Percentiles rank a stretch among this genome's conserved stretches.
These are phyloP conservation scores for Notolepis coatsorum DNA, from an alignment of 2,797 vertebrate genomes.

Conservation along the genomic window DNA sequence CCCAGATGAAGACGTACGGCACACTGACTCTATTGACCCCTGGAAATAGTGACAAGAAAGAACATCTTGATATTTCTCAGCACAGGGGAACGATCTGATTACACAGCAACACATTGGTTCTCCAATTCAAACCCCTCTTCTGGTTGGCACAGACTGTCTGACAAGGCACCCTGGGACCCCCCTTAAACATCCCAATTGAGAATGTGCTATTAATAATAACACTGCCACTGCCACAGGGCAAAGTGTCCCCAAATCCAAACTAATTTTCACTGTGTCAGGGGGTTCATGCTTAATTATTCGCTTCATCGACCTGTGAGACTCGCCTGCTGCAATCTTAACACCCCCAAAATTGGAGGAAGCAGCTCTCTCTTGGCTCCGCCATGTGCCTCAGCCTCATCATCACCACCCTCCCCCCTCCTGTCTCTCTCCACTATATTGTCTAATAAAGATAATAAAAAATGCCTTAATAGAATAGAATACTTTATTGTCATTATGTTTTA, in stretches of 20 bases:
- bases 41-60: slow-evolving; percentile 54
- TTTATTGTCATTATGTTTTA: too few species aligned
- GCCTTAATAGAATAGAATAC: too few species aligned
- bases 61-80: slow-evolving; percentile 33
- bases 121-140: not conserved
- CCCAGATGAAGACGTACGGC: slow-evolving; percentile 27
- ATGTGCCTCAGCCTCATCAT: slow-evolving; percentile 37
- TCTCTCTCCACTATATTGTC: not conserved
- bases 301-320: slow-evolving; percentile 63
- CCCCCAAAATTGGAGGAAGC: slow-evolving; percentile 51
- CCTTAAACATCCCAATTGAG: slow-evolving; percentile 49
- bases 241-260: slow-evolving; percentile 62
- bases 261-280: slow-evolving; percentile 70
- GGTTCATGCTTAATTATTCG: slow-evolving; percentile 72
- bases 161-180: slow-evolving; percentile 42
- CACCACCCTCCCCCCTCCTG: slow-evolving; percentile 32
- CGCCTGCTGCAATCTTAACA: slow-evolving; percentile 52
- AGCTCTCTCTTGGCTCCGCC: slow-evolving; percentile 35
- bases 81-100: slow-evolving; percentile 32
- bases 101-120: slow-evolving; percentile 18
- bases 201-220: slow-evolving; percentile 73
- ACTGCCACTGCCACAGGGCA: slow-evolving; percentile 57
- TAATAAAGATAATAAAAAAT: too few species aligned
- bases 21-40: slow-evolving; percentile 51
- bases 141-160: slow-evolving; percentile 27